Base-by-base conservation (phyloP, 2,888 invertebrate genomes). In the Plagiodera versicolora region DNA sequence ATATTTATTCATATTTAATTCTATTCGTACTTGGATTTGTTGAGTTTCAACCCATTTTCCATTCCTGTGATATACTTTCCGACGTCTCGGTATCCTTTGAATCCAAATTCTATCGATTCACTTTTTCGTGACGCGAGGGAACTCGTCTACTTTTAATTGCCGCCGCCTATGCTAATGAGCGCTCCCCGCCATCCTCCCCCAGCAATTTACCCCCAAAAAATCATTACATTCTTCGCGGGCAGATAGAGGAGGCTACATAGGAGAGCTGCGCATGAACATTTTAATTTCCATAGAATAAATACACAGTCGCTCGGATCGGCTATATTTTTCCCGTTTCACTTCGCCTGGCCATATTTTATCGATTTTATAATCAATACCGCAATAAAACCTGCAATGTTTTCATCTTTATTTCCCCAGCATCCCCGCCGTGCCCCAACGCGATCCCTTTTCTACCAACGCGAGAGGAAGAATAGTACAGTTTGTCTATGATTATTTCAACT, bases 161-260 rank as follows among this genome's bases (percentile, higher is more conserved):
- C 73, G 70, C 70, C 75, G 75, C 76, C 76, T 74, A 75, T 74
- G 77, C 75, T 76, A 76, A 77, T 77, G 76, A 76, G 77, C 78
- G 63, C 74, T 79, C 81, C 79, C 76, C 83, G 58, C 82, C 82
- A 65, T 67, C 72, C 71, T 66, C 71, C 74, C 54, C 65, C 70
- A 64, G 76, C 75, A 87, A 88, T 88, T 88, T 88, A 87, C 87
- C 88, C 88, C 89, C 89, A 89, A 89, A 89, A 89, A 89, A 89
- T 89, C 89, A 89, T 89, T 89, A 89, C 89, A 88, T 88, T 83
- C 83, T 84, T 84, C 83, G 86, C 86, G 87, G 82, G 81, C 80
- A 81, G 81, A 81, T 64, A 63, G 58, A 56, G 81, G 86, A 85
- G 86, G 85, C 24, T 6, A 3, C 6, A 24, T 86, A 85, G 68